A percentile compares a stretch with the other conserved stretches of the same genome.
phyloP scores from a whole-genome alignment of 2,797 vertebrate species.

The Semaprochilodus insignis region DNA sequence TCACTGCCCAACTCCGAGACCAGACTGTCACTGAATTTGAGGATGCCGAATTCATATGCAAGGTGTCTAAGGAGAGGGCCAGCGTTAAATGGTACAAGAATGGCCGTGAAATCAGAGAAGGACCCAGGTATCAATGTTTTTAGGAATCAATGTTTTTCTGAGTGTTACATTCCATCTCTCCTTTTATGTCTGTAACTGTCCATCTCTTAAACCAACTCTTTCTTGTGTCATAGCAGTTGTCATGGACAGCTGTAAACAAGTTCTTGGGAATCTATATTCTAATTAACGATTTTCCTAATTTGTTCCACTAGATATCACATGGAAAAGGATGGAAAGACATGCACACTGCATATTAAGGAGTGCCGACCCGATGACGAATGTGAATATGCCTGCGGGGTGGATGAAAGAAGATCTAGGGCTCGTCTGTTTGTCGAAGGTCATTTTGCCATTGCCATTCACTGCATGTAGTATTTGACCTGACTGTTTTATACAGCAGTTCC shows the following conservation, averaged over 20 bases:
- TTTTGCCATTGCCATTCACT: neutral
- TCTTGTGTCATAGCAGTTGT: neutral
- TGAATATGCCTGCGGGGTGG: constrained; percentile 96
- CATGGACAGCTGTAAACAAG: neutral
- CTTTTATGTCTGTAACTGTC: neutral
- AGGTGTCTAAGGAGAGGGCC: constrained; percentile 94
- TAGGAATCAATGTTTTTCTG: neutral
- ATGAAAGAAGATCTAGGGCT: constrained; percentile 92
- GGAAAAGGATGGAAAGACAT: constrained; percentile 91
- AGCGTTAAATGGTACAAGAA: constrained; percentile 93
- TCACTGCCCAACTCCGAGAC: constrained; percentile 89
- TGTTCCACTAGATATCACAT: constrained; percentile 84
- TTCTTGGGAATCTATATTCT: neutral
- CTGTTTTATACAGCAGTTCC: neutral
- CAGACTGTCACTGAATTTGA: constrained; percentile 98
- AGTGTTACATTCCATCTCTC: neutral
- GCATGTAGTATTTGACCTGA: neutral
- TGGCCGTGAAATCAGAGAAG: constrained; percentile 94
- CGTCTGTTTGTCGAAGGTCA: constrained; percentile 97
- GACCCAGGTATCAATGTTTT: constrained; percentile 84
- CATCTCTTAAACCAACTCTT: neutral
- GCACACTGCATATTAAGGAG: constrained; percentile 89
- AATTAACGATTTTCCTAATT: neutral
- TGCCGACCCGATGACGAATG: constrained; percentile 97
- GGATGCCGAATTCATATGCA: constrained; percentile 93